Evolutionary conservation across 2,113 vertebrate genomes (phyloP).

Genomic region (Sorex fumeus): DNA sequence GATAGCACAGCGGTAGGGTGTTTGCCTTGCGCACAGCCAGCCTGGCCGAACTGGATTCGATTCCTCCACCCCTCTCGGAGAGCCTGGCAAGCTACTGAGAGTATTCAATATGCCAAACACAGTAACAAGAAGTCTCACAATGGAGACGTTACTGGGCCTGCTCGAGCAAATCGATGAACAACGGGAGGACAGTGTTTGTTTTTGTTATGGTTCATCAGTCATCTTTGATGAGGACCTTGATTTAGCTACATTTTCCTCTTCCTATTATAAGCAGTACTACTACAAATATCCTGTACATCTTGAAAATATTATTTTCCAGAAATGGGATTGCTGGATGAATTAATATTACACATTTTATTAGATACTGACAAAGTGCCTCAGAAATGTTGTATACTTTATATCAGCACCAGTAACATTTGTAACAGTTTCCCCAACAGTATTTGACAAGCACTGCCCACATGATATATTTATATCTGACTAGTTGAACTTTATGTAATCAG

Average conservation of each 20-base stretch:
- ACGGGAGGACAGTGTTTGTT: no score
- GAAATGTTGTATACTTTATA: neutral
- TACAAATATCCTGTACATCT: neutral
- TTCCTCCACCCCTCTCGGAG: no score
- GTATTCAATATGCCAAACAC: no score
- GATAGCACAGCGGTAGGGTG: no score
- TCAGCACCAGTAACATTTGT: neutral
- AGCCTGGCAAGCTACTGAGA: no score
- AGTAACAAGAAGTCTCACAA: no score
- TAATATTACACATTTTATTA: neutral
- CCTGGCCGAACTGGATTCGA: no score
- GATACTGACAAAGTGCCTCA: neutral
- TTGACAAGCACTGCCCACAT: neutral
- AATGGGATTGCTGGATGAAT: conserved; percentile 10
- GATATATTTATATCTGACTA: neutral
- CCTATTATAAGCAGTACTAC: neutral
- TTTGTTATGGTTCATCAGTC: neutral
- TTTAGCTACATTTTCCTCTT: neutral
- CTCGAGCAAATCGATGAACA: no score
- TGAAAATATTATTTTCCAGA: conserved; percentile 28
- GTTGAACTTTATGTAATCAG: neutral
- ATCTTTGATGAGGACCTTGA: neutral
- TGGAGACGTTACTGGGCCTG: no score
- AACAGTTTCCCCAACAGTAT: neutral
- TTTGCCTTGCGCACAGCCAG: no score